A percentile compares a stretch with the other conserved stretches of the same genome.
Conservation (phyloP, 2,888 invertebrate species). For the Tenodera sinensis region DNA sequence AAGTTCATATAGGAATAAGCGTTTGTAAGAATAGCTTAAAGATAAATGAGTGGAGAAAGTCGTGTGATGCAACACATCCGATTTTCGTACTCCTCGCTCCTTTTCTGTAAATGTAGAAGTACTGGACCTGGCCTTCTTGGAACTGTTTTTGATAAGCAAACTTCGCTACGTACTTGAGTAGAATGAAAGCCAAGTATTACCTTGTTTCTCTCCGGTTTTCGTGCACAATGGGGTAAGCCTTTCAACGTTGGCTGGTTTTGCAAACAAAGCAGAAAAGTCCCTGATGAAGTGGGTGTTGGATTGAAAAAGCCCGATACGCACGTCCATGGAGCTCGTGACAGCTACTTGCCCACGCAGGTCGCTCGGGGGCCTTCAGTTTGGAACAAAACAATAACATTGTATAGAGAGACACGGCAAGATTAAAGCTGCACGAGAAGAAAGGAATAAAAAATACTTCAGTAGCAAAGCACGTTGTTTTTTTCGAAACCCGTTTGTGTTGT, state of each 20-base stretch:
- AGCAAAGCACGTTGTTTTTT: not conserved
- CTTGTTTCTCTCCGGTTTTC: not conserved
- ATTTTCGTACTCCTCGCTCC: too few species aligned
- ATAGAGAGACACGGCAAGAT: not conserved
- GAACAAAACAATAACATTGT: constrained; percentile 11
- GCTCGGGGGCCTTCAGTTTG: not conserved
- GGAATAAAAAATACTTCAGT: not conserved
- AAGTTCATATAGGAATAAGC: too few species aligned
- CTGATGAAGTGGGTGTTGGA: not conserved
- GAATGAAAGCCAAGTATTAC: not conserved
- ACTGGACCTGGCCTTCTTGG: not conserved
- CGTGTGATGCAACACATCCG: too few species aligned
- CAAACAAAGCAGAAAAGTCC: constrained; percentile 12
- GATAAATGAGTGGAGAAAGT: too few species aligned
- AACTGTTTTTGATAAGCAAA: not conserved
- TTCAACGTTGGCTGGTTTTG: not conserved
- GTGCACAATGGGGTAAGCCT: not conserved
- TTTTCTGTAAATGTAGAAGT: not conserved
- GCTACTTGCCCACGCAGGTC: constrained; percentile 12
- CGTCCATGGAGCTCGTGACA: not conserved
- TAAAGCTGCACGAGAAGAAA: not conserved
- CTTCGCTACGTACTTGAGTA: not conserved
- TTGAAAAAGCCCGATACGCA: not conserved
- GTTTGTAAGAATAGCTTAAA: too few species aligned
- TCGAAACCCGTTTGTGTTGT: not conserved